Base-by-base conservation (phyloP, 2,888 invertebrate genomes). In the Yponomeuta plumbellus region DNA sequence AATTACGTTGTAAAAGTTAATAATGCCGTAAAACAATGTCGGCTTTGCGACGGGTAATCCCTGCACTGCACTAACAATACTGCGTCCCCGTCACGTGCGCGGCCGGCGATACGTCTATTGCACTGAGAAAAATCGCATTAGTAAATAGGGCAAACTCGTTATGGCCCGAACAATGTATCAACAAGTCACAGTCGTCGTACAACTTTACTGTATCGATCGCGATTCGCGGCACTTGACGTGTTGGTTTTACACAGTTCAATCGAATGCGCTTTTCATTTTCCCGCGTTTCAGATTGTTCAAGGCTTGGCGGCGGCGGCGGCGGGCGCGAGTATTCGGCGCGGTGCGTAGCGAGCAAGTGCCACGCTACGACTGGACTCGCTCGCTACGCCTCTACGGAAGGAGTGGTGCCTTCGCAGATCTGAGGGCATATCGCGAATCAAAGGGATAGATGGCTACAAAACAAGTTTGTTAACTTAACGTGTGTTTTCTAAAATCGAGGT, bases 121-220 rank as follows among this genome's bases (percentile, higher is more conserved):
- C 74, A 73, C 70, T 68, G 67, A 71, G 74, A 78, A 83, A 80
- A 81, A 84, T 82, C 78, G 76, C 77, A 81, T 83, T 82, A 79
- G 77, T 78, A 82, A 81, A 81, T 80, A 71, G 80, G 79, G 74
- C 79, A 77, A 81, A 82, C 76, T 75, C 75, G 78, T 83, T 82
- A 82, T 78, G 61, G 26, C 81, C 44, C 17, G 3, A 3, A 5
- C 17, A 52, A 17, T 52, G 5, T 52, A 52, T 17, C 44, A 17
- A 17, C 44, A 52, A 17, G 44, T 52, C 17, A 4, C 44, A 17
- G 44, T 8, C 44, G 13, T 13, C 44, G 44, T 52, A 17, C 44
- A 52, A 52, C 44, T 52, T 52, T 17, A 52, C 44, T 17, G 6
- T 52, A 52, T 52, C 44, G 44, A 52, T 52, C 44, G 44, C 17